Percentiles rank a stretch among this genome's conserved stretches.
Conservation (phyloP, 2,113 vertebrate genomes). For the Myxocyprinus asiaticus region DNA sequence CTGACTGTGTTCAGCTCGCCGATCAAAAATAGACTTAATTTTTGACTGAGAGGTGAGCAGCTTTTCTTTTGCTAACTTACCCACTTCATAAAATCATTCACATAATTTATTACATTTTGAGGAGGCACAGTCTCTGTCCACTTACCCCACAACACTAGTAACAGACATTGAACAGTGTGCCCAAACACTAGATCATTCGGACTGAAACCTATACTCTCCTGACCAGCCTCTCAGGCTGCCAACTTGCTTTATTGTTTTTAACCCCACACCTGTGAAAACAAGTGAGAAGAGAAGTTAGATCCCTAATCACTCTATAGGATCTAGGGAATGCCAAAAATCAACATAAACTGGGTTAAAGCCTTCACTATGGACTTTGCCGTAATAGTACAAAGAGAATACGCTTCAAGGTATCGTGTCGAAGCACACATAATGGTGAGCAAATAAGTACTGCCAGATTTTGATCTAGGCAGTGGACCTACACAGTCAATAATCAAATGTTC, state of each 20-base stretch:
- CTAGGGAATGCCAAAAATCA: neutral
- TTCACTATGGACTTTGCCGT: neutral
- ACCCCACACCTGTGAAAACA: neutral
- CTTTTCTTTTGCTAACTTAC: too few relatives aligned
- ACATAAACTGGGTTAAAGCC: neutral
- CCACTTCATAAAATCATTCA: too few relatives aligned
- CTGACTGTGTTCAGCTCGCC: too few relatives aligned
- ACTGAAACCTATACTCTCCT: too few relatives aligned
- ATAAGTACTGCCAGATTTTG: neutral
- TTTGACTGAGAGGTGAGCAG: too few relatives aligned
- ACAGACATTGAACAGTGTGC: too few relatives aligned
- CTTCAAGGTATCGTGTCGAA: neutral
- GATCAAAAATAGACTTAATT: too few relatives aligned
- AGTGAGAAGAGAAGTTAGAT: neutral
- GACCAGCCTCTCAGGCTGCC: too few relatives aligned
- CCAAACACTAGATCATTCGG: too few relatives aligned
- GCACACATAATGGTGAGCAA: neutral
- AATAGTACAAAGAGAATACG: neutral
- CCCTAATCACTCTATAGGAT: conserved; percentile 3
- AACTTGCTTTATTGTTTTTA: neutral
- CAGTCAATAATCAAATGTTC: neutral
- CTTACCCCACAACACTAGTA: too few relatives aligned
- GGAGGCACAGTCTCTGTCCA: too few relatives aligned
- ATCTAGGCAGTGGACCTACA: neutral
- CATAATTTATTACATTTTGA: too few relatives aligned